Evolutionary conservation across 2,797 vertebrate genomes (phyloP).

Genomic region (Brachymystax lenok): DNA sequence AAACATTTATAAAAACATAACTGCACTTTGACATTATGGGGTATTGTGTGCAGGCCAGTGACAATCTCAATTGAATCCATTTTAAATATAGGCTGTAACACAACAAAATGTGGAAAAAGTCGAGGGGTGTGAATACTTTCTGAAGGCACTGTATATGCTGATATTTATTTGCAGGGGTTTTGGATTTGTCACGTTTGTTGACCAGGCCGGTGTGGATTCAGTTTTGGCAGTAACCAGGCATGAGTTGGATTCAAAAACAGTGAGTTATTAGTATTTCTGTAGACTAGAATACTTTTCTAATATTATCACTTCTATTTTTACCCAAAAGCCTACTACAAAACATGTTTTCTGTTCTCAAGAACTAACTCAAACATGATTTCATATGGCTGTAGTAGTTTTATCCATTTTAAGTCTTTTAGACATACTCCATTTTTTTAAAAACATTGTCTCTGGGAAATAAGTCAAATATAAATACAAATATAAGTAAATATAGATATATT

Average conservation of each 20-base stretch:
- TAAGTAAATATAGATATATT: not conserved
- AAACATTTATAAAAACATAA: no score
- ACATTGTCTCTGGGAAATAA: not conserved
- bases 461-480: not conserved
- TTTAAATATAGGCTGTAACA: no score
- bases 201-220: constrained; percentile 98
- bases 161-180: constrained; percentile 84
- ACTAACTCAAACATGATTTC: not conserved
- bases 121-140: constrained; percentile 18
- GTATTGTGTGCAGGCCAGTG: no score
- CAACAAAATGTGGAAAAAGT: no score
- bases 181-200: constrained; percentile 97
- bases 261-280: constrained; percentile 76
- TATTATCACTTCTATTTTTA: not conserved
- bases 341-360: not conserved
- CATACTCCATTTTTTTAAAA: not conserved
- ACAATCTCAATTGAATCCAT: no score
- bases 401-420: not conserved
- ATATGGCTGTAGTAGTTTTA: not conserved
- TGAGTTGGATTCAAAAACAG: constrained; percentile 98
- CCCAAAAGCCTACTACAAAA: not conserved
- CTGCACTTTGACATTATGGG: no score
- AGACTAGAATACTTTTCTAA: not conserved
- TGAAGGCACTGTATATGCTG: constrained; percentile 16
- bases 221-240: constrained; percentile 96